Percentiles rank a stretch among this genome's conserved stretches.
These are phyloP conservation scores for Phyllostomus hastatus DNA, from an alignment of 2,113 vertebrate genomes.

Conservation along the genomic window DNA sequence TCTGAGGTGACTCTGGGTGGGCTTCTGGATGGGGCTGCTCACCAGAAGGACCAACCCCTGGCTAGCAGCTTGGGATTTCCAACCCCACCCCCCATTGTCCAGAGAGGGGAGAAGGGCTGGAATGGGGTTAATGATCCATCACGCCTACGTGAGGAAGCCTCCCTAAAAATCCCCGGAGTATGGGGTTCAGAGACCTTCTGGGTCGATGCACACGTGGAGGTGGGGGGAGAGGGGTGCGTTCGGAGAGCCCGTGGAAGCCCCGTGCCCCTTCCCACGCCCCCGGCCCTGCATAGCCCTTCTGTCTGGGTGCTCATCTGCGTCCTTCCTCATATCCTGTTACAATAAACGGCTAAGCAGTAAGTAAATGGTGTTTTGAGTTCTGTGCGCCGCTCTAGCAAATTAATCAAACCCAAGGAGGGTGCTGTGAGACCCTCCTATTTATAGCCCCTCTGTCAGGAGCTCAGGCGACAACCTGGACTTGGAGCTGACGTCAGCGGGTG, in stretches of 20 bases:
- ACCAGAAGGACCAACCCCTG: not conserved
- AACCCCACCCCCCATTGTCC: not conserved
- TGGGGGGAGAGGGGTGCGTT: rapidly evolving
- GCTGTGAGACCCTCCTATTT: not conserved
- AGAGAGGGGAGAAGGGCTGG: not conserved
- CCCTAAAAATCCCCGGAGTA: not conserved
- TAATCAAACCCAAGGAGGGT: not conserved
- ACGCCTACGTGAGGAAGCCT: not conserved
- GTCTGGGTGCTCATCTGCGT: not conserved
- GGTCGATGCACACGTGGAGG: not conserved
- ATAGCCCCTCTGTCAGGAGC: not conserved
- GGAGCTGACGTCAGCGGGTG: rapidly evolving
- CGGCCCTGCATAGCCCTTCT: not conserved
- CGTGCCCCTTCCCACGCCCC: not conserved
- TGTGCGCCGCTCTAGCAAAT: not conserved
- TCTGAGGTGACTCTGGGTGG: not conserved
- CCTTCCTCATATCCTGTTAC: not conserved
- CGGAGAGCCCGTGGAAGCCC: not conserved
- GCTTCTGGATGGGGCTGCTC: not conserved
- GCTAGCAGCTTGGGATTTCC: not conserved
- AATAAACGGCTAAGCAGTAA: not conserved
- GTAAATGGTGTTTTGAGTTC: not conserved
- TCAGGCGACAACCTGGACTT: not conserved
- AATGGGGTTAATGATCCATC: not conserved
- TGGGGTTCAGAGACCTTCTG: not conserved